Evolutionary conservation across 1,140 invertebrate species (phyloP).

Genomic region (Zaprionus nigranus): DNA sequence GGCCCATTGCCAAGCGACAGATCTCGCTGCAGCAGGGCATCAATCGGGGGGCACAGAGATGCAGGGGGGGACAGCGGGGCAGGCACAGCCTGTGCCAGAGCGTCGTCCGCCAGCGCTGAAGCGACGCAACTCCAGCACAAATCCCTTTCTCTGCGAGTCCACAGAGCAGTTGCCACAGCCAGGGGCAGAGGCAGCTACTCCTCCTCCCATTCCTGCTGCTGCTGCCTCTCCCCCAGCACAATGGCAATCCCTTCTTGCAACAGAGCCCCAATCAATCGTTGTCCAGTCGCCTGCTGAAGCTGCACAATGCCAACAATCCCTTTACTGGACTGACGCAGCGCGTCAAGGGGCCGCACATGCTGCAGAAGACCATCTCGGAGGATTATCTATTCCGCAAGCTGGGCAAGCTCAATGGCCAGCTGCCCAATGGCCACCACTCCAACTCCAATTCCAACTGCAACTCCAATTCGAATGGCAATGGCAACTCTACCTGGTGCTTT

Average conservation of each 20-base stretch:
- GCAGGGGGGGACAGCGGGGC: neutral
- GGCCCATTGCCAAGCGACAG: conserved; percentile 72
- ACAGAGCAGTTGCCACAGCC: conserved; percentile 41
- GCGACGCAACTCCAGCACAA: conserved; percentile 77
- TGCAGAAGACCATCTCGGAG: conserved; percentile 84
- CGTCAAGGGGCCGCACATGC: conserved; percentile 76
- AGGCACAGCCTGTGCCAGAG: neutral
- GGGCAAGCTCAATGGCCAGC: conserved; percentile 39
- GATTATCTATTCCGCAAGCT: conserved; percentile 79
- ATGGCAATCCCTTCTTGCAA: conserved; percentile 62
- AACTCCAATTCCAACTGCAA: neutral
- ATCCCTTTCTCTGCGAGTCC: conserved; percentile 79
- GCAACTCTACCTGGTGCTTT: conserved; percentile 76
- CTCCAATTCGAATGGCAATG: conserved; percentile 40
- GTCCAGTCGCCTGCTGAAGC: conserved; percentile 59
- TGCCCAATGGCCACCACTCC: conserved; percentile 38
- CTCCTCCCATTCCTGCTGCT: neutral
- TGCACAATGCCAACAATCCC: conserved; percentile 69
- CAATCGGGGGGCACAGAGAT: conserved; percentile 26
- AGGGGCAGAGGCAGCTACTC: neutral
- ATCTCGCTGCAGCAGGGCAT: conserved; percentile 64
- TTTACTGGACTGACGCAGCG: conserved; percentile 67
- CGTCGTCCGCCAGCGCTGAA: conserved; percentile 50
- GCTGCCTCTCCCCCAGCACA: conserved; percentile 22
- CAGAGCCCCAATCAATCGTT: conserved; percentile 17